These are phyloP conservation scores for Crambe crambe DNA, from an alignment of 37 sponge, comb jelly and placozoan genomes.

Conservation along the genomic window DNA sequence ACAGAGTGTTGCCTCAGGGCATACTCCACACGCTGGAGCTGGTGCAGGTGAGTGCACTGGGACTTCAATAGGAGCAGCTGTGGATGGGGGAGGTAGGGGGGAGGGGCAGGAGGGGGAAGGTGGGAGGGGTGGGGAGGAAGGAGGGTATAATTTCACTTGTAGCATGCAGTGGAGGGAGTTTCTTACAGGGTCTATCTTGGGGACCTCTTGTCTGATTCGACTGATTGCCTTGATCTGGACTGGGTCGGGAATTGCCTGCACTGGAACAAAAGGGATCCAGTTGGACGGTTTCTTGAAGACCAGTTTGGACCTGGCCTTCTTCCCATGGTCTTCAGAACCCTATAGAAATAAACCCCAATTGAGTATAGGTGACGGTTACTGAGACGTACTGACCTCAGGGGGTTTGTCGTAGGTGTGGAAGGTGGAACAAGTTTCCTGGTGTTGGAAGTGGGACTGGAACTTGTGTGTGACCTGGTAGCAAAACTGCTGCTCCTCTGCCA, in stretches of 20 bases:
- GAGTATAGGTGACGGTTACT: too few species aligned
- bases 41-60: conserved; percentile 53
- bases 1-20: conserved; percentile 71
- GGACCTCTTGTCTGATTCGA: conserved; percentile 28
- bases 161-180: background rate
- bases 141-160: background rate
- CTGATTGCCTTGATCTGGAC: conserved; percentile 25
- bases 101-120: background rate
- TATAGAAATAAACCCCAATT: background rate
- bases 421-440: conserved; percentile 38
- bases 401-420: conserved; percentile 47
- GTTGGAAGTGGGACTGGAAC: conserved; percentile 48
- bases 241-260: conserved; percentile 33
- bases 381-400: conserved; percentile 14
- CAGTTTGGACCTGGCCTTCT: conserved; percentile 7
- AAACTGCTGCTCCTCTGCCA: conserved; percentile 64
- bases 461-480: conserved; percentile 49
- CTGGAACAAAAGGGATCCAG: conserved; percentile 40
- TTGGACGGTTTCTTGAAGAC: conserved; percentile 60
- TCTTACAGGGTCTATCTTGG: conserved; percentile 46
- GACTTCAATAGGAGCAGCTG: conserved; percentile 48
- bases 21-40: conserved; percentile 40
- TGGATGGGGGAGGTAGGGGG: conserved; percentile 4
- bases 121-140: background rate
- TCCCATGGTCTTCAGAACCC: background rate